Evolutionary conservation across 1,140 invertebrate genomes (phyloP).

Genomic region (Asobara japonica): DNA sequence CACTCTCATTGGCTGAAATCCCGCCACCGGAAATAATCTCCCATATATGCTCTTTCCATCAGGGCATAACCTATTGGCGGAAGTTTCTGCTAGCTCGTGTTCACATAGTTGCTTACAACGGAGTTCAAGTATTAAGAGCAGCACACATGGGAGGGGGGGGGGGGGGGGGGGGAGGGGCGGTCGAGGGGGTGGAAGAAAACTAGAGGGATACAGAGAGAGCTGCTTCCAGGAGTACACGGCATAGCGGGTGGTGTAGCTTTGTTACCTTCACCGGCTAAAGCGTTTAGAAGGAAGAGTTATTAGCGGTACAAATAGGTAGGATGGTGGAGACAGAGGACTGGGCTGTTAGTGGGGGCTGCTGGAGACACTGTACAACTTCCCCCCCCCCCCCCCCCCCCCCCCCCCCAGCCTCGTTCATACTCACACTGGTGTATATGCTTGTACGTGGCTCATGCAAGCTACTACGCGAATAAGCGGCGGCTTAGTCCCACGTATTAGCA

Average conservation of each 20-base stretch:
- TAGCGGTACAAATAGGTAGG: slow-evolving; percentile 32
- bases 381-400: not conserved
- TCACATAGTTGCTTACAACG: slow-evolving; percentile 49
- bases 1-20: too few species aligned
- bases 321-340: not conserved
- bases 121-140: slow-evolving; percentile 3
- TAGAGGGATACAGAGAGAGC: not conserved
- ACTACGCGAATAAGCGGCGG: slow-evolving; percentile 39
- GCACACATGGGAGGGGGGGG: not conserved
- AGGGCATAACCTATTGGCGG: too few species aligned
- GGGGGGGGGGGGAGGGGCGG: slow-evolving; percentile 30
- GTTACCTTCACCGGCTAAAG: slow-evolving; percentile 31
- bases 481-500: slow-evolving; percentile 42
- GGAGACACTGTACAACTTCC: not conserved
- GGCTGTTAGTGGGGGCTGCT: not conserved
- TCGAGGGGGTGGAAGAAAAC: not conserved
- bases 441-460: slow-evolving; percentile 38
- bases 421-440: slow-evolving; percentile 32
- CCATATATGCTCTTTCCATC: too few species aligned
- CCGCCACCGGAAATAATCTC: too few species aligned
- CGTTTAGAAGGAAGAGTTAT: slow-evolving; percentile 36
- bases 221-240: not conserved
- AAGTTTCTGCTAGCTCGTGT: slow-evolving; percentile 29
- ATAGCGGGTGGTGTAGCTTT: slow-evolving; percentile 10
- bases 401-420: too few species aligned